Conservation (phyloP, 35 echinoderm and acorn worm genomes). For the Ophioderma brevispina region DNA sequence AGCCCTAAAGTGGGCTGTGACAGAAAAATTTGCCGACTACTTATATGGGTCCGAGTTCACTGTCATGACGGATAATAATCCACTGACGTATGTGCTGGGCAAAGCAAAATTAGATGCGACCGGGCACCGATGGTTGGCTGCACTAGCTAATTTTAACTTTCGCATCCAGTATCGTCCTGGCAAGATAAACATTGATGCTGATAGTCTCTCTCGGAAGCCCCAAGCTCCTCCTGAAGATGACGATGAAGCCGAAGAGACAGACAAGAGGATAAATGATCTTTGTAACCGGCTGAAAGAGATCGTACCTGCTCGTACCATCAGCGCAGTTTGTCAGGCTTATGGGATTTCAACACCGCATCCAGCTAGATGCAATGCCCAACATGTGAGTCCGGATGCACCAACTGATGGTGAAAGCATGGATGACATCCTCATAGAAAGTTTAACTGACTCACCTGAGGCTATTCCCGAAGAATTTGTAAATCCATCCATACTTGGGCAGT, state of each 20-base stretch:
- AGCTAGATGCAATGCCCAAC: not conserved
- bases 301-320: not conserved
- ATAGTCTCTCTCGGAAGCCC: slow-evolving; percentile 34
- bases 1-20: slow-evolving; percentile 69
- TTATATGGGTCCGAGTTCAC: slow-evolving; percentile 27
- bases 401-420: not conserved
- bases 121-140: slow-evolving; percentile 48
- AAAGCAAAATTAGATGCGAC: slow-evolving; percentile 24
- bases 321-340: not conserved
- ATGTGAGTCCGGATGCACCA: not conserved
- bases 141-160: slow-evolving; percentile 40
- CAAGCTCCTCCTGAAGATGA: not conserved
- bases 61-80: slow-evolving; percentile 73
- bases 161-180: slow-evolving; percentile 35
- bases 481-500: not conserved
- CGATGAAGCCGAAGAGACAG: not conserved
- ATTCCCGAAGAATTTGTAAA: not conserved
- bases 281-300: not conserved
- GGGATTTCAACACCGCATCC: not conserved
- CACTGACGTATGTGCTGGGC: slow-evolving; percentile 29
- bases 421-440: not conserved
- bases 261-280: not conserved
- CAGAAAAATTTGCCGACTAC: slow-evolving; percentile 70
- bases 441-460: not conserved
- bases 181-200: slow-evolving; percentile 33